A percentile compares a stretch with the other conserved stretches of the same genome.
Evolutionary conservation across 2,797 vertebrate species (phyloP).

Genomic region (Malurus splendens): DNA sequence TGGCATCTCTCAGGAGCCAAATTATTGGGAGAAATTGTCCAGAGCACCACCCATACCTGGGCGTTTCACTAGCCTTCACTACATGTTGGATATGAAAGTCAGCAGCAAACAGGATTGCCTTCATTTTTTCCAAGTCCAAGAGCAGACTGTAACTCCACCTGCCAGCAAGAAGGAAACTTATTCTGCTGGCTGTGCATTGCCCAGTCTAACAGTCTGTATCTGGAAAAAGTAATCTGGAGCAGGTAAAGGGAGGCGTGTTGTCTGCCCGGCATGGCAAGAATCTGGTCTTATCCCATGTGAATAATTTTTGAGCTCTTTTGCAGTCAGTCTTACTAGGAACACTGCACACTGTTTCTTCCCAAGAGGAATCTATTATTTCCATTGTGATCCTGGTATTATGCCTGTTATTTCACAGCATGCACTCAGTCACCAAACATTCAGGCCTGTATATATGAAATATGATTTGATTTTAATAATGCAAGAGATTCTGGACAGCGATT

Average conservation of each 20-base stretch:
- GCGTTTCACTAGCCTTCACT: not conserved
- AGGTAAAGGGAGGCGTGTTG: not conserved
- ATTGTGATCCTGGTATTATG: not conserved
- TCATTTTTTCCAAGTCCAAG: not conserved
- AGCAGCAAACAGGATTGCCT: not conserved
- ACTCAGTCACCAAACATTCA: not conserved
- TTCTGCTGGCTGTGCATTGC: not conserved
- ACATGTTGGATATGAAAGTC: not conserved
- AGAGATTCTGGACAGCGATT: not conserved
- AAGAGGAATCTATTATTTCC: not conserved
- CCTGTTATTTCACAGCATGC: not conserved
- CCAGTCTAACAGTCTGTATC: not conserved
- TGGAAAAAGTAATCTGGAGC: not conserved
- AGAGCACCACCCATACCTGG: not conserved
- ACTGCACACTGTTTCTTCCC: not conserved
- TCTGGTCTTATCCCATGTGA: not conserved
- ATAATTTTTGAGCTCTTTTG: not conserved
- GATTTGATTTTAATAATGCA: not conserved
- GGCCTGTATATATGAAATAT: not conserved
- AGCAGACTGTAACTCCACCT: not conserved
- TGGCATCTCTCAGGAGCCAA: not conserved
- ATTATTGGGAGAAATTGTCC: accelerated
- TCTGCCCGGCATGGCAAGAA: not conserved
- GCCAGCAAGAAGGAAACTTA: not conserved
- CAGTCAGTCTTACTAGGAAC: not conserved